These are phyloP conservation scores for Dipodomys ordii DNA, from an alignment of 2,113 vertebrate genomes.

Conservation along the genomic window DNA sequence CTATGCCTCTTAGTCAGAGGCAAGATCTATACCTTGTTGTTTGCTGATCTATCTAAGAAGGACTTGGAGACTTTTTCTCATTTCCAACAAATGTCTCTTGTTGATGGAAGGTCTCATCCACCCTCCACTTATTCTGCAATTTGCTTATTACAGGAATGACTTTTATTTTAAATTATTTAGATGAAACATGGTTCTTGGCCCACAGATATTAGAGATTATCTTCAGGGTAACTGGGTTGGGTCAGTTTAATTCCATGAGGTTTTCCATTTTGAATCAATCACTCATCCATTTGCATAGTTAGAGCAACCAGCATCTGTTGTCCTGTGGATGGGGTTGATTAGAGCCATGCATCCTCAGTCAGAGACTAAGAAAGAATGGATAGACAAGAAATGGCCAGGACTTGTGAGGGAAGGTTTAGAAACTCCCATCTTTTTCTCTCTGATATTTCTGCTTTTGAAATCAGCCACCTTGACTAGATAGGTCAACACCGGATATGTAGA, in stretches of 20 bases:
- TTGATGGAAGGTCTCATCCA: background rate
- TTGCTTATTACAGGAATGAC: background rate
- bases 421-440: background rate
- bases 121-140: background rate
- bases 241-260: background rate
- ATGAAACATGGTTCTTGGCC: rapidly evolving
- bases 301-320: background rate
- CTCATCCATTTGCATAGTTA: background rate
- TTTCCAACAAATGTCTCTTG: background rate
- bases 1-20: too few species aligned
- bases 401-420: background rate
- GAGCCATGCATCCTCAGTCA: background rate
- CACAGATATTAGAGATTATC: background rate
- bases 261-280: background rate
- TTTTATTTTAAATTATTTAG: background rate
- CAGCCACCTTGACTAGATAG: background rate
- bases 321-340: background rate
- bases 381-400: background rate
- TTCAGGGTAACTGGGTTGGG: background rate
- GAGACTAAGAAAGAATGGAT: background rate
- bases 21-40: rapidly evolving
- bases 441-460: background rate
- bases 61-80: background rate
- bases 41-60: background rate
- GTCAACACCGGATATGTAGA: background rate